A percentile compares a stretch with the other conserved stretches of the same genome.
Conservation (phyloP, 2,113 vertebrate species). For the Entomyzon cyanotis region DNA sequence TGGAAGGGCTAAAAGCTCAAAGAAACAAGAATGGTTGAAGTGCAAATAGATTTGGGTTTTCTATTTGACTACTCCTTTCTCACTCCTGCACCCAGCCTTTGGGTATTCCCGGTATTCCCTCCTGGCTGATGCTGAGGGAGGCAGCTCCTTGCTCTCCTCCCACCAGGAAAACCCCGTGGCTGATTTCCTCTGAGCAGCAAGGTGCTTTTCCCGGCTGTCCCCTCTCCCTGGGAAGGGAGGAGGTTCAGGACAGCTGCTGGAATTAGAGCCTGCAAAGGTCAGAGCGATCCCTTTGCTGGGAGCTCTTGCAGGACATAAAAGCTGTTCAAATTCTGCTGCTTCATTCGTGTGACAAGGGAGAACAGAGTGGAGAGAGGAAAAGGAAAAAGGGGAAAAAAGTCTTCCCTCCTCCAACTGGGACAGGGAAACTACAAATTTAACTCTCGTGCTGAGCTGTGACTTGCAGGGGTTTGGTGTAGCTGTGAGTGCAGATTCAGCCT, state of each 20-base stretch:
- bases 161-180: background rate
- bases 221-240: background rate
- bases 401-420: background rate
- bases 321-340: slow-evolving; percentile 19
- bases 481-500: background rate
- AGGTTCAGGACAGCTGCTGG: background rate
- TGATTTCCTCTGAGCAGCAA: background rate
- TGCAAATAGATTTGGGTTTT: too few relatives aligned
- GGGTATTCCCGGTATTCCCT: background rate
- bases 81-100: background rate
- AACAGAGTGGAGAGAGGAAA: background rate
- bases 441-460: background rate
- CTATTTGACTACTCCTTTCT: too few relatives aligned
- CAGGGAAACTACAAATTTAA: background rate
- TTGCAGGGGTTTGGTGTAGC: background rate
- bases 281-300: background rate
- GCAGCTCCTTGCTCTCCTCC: background rate
- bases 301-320: background rate
- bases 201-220: background rate
- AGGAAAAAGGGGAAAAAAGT: background rate
- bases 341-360: background rate
- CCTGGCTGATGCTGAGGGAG: background rate
- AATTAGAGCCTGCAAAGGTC: background rate
- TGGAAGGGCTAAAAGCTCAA: too few relatives aligned
- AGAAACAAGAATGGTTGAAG: too few relatives aligned